These are phyloP conservation scores for Hemicrepidius hirtus DNA, from an alignment of 2,888 invertebrate species.

Conservation along the genomic window DNA sequence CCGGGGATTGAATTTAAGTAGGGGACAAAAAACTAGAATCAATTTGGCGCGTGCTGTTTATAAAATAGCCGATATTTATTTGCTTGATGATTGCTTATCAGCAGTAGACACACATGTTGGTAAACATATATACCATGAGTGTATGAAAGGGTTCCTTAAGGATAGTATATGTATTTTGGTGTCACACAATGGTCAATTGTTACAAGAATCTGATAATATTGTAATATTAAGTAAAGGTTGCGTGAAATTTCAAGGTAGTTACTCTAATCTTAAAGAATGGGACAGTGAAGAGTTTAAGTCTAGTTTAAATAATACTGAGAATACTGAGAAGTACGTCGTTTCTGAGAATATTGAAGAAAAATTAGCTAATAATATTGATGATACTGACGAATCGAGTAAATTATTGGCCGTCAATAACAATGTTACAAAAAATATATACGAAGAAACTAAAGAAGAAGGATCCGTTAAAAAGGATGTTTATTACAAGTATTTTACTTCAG, in stretches of 20 bases:
- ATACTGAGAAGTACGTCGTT: slow-evolving; percentile 62
- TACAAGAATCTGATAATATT: slow-evolving; percentile 72
- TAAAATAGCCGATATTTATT: slow-evolving; percentile 82
- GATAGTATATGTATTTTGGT: slow-evolving; percentile 77
- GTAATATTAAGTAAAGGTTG: slow-evolving; percentile 74
- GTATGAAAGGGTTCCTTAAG: slow-evolving; percentile 76
- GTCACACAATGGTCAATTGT: slow-evolving; percentile 79
- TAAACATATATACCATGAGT: slow-evolving; percentile 80
- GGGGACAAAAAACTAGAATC: slow-evolving; percentile 86
- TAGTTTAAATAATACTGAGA: slow-evolving; percentile 63
- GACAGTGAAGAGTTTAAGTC: slow-evolving; percentile 22
- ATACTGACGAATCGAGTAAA: slow-evolving; percentile 24
- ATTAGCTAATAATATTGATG: slow-evolving; percentile 36
- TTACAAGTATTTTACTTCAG: slow-evolving; percentile 59
- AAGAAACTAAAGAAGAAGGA: slow-evolving; percentile 59
- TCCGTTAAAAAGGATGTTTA: slow-evolving; percentile 59
- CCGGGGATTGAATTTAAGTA: slow-evolving; percentile 84
- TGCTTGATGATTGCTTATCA: slow-evolving; percentile 85
- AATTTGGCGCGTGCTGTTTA: slow-evolving; percentile 85
- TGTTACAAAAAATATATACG: slow-evolving; percentile 46
- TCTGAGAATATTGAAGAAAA: slow-evolving; percentile 22
- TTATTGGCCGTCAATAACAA: slow-evolving; percentile 11
- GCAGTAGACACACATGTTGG: slow-evolving; percentile 86
- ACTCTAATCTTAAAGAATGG: slow-evolving; percentile 61
- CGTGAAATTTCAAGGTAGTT: slow-evolving; percentile 78